Evolutionary conservation across 2,113 vertebrate genomes (phyloP).

Genomic region (Ptilonorhynchus violaceus): DNA sequence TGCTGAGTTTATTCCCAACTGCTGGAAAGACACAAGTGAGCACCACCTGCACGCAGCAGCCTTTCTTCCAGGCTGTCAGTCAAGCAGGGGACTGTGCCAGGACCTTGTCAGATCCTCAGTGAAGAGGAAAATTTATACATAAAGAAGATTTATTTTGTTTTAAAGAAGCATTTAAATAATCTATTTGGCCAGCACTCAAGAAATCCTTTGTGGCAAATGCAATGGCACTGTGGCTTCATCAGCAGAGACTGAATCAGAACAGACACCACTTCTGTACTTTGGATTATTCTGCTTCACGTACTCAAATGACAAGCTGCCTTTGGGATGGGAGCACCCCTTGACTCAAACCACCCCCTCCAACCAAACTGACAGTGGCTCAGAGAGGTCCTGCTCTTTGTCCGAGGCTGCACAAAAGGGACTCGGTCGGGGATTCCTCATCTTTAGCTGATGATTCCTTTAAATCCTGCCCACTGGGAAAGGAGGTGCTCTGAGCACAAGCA

Average conservation of each 20-base stretch:
- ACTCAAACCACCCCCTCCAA: background rate
- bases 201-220: background rate
- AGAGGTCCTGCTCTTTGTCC: background rate
- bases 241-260: background rate
- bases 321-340: background rate
- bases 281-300: background rate
- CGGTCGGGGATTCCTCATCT: background rate
- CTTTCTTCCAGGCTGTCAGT: background rate
- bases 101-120: background rate
- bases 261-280: background rate
- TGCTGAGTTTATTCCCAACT: accelerated
- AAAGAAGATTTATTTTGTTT: background rate
- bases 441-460: background rate
- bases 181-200: background rate
- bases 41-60: background rate
- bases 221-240: background rate
- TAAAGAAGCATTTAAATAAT: constrained; percentile 5
- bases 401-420: background rate
- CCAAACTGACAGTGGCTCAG: background rate
- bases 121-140: background rate
- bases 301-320: background rate
- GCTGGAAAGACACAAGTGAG: background rate
- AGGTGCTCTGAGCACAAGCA: background rate
- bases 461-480: background rate
- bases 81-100: background rate